Conservation (phyloP, 2,113 vertebrate species). For the Thunnus maccoyii region DNA sequence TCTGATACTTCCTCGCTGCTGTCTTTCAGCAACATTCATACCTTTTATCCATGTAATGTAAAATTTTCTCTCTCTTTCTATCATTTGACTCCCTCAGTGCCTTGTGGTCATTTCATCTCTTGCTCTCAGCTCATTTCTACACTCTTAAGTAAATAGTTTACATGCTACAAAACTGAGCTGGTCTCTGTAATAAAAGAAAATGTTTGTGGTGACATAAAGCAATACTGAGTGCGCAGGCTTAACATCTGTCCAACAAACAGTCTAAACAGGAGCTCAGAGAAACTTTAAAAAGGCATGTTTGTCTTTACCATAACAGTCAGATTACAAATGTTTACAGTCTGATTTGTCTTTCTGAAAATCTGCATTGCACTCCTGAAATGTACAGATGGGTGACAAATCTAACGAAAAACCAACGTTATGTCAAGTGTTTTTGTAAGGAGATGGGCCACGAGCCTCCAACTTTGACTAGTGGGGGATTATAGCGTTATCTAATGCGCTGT, state of each 20-base stretch:
- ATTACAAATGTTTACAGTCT: too few relatives aligned
- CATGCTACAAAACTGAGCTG: not conserved
- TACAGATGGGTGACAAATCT: too few relatives aligned
- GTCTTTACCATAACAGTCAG: too few relatives aligned
- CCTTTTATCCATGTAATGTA: conserved; percentile 55
- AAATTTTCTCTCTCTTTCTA: not conserved
- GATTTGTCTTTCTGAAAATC: too few relatives aligned
- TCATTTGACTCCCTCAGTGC: conserved; percentile 26
- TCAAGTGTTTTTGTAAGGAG: too few relatives aligned
- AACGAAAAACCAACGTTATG: too few relatives aligned
- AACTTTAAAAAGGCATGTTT: too few relatives aligned
- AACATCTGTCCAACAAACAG: conserved; percentile 1
- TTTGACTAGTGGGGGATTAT: too few relatives aligned
- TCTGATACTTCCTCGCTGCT: conserved; percentile 45
- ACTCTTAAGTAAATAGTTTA: conserved; percentile 19
- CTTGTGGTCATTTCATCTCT: not conserved
- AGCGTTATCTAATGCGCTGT: too few relatives aligned
- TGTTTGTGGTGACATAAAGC: conserved; percentile 8
- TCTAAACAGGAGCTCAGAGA: not conserved
- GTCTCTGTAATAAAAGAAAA: not conserved
- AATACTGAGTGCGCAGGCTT: not conserved
- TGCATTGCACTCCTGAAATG: too few relatives aligned
- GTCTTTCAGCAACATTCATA: conserved; percentile 48
- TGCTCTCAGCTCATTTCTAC: conserved; percentile 11
- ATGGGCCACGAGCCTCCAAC: too few relatives aligned